Evolutionary conservation across 2,797 vertebrate species (phyloP).

Genomic region (Darevskia nairensis): DNA sequence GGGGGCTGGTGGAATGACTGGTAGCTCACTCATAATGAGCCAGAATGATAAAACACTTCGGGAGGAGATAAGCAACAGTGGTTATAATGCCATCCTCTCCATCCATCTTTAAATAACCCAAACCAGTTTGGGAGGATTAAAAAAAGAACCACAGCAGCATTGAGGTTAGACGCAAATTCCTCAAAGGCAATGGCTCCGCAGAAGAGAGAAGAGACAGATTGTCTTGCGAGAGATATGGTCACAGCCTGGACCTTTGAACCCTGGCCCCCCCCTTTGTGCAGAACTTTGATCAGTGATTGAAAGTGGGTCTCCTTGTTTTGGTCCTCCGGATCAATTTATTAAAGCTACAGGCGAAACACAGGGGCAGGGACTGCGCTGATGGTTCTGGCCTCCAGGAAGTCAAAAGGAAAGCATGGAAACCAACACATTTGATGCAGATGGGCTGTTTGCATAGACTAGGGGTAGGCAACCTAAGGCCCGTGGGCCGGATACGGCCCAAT

Average conservation of each 20-base stretch:
- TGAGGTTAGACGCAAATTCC: not conserved
- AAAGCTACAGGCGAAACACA: not conserved
- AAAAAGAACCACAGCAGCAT: not conserved
- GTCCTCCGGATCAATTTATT: not conserved
- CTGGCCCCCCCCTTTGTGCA: not conserved
- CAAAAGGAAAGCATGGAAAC: not conserved
- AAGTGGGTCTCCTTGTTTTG: not conserved
- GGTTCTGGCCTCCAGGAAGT: not conserved
- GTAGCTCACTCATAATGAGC: not conserved
- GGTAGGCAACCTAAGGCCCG: no score
- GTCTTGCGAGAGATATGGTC: not conserved
- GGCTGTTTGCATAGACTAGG: not conserved
- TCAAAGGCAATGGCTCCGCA: not conserved
- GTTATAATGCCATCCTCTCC: not conserved
- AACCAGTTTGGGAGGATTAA: slow-evolving; percentile 34
- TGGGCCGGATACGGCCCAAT: no score
- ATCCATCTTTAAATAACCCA: slow-evolving; percentile 54
- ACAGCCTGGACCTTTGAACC: slow-evolving; percentile 9
- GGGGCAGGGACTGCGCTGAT: not conserved
- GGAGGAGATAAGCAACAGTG: slow-evolving; percentile 48
- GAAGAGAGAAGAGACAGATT: slow-evolving; percentile 14
- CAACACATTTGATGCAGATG: not conserved
- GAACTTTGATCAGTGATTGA: slow-evolving; percentile 21
- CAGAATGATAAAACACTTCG: not conserved
- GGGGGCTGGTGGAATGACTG: not conserved